Conservation (phyloP, 2,888 invertebrate species). For the Pharmacophagus antenor region DNA sequence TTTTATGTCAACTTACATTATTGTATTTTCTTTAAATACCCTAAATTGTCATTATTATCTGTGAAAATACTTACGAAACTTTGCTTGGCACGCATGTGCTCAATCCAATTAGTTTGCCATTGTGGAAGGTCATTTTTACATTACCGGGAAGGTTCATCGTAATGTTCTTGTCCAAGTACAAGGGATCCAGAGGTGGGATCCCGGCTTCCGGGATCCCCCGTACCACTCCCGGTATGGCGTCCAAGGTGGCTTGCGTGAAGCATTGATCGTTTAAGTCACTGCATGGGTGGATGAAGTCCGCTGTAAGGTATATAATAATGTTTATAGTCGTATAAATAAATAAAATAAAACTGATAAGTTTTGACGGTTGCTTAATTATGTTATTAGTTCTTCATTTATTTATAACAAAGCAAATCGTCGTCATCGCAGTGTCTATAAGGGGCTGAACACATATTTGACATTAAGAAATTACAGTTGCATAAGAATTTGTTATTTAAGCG, state of each 20-base stretch:
- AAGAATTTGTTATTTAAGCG: too few relatives aligned
- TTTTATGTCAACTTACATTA: too few relatives aligned
- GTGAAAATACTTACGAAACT: conserved; percentile 63
- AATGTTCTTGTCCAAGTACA: conserved; percentile 64
- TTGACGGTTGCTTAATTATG: too few relatives aligned
- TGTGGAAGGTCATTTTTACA: conserved; percentile 72
- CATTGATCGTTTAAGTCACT: conserved; percentile 66
- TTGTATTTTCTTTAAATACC: too few relatives aligned
- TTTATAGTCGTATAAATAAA: background rate
- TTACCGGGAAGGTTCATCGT: conserved; percentile 70
- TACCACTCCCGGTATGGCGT: conserved; percentile 70
- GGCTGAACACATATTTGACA: too few relatives aligned
- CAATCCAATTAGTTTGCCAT: conserved; percentile 63
- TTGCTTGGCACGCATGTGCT: conserved; percentile 68
- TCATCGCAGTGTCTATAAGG: too few relatives aligned
- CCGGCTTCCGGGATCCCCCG: conserved; percentile 69
- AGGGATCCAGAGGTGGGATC: conserved; percentile 65
- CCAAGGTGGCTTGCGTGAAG: conserved; percentile 69
- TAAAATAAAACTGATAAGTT: background rate
- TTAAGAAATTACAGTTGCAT: too few relatives aligned
- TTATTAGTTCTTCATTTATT: too few relatives aligned
- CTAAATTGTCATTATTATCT: too few relatives aligned
- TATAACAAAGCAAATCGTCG: too few relatives aligned
- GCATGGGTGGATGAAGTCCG: conserved; percentile 73
- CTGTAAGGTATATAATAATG: conserved; percentile 42